A percentile compares a stretch with the other conserved stretches of the same genome.
Conservation (phyloP, 2,797 vertebrate genomes). For the Percopsis omiscomaycus region DNA sequence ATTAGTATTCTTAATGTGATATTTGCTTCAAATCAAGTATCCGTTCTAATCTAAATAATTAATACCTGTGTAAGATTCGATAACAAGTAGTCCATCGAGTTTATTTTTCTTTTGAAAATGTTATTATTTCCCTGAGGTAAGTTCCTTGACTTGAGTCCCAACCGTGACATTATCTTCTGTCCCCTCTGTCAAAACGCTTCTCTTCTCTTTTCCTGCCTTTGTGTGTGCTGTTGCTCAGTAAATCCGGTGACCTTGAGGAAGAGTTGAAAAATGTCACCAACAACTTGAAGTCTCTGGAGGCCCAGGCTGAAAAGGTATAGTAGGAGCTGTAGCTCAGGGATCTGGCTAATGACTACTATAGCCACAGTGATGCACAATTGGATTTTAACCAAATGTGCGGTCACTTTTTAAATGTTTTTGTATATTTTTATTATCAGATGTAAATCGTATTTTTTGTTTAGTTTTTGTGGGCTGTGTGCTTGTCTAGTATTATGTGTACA, state of each 20-base stretch:
- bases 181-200: constrained; percentile 69
- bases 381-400: not conserved
- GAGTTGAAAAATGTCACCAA: constrained; percentile 99
- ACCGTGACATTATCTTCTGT: constrained; percentile 47
- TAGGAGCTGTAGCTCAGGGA: constrained; percentile 4
- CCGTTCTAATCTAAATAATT: no score
- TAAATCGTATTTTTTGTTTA: no score
- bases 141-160: constrained; percentile 18
- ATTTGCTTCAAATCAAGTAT: not conserved
- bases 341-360: not conserved
- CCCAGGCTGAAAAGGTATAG: constrained; percentile 87
- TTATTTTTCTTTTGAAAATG: not conserved
- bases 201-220: constrained; percentile 67
- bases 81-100: constrained; percentile 1
- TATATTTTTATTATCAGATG: not conserved
- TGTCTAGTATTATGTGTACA: no score
- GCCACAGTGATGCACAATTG: not conserved
- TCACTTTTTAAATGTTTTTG: not conserved
- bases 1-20: constrained; percentile 15
- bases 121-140: constrained; percentile 4
- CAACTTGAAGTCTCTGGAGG: constrained; percentile 99
- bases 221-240: constrained; percentile 79
- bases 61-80: no score
- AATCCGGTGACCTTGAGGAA: constrained; percentile 98
- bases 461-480: no score